Percentiles rank a stretch among this genome's conserved stretches.
These are phyloP conservation scores for Diadophis punctatus DNA, from an alignment of 2,113 vertebrate species.

Conservation along the genomic window DNA sequence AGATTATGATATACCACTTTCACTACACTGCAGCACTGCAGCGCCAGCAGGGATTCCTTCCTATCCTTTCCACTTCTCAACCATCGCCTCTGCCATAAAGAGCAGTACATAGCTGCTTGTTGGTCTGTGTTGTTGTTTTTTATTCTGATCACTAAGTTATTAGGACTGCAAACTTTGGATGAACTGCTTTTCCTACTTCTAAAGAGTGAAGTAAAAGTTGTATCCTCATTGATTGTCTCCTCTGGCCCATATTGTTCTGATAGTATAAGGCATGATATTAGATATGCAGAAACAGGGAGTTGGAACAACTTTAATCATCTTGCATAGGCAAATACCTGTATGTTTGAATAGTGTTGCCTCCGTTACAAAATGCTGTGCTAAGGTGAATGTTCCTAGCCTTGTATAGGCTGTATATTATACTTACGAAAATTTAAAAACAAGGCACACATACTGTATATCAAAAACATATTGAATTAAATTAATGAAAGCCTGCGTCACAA, in stretches of 20 bases:
- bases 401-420: background rate
- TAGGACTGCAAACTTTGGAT: background rate
- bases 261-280: background rate
- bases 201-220: background rate
- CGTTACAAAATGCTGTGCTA: background rate
- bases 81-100: background rate
- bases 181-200: background rate
- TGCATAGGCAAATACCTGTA: background rate
- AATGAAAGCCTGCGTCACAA: constrained; percentile 9
- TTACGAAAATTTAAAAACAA: constrained; percentile 7
- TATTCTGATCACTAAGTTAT: background rate
- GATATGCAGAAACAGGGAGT: background rate
- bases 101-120: background rate
- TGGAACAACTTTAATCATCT: background rate
- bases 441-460: background rate
- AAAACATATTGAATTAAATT: background rate
- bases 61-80: background rate
- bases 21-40: background rate
- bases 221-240: background rate
- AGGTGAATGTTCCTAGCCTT: background rate
- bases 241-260: background rate
- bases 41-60: background rate
- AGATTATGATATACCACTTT: background rate
- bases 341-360: background rate
- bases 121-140: background rate